Evolutionary conservation across 1,140 invertebrate species (phyloP).

Genomic region (Aplysia californica): DNA sequence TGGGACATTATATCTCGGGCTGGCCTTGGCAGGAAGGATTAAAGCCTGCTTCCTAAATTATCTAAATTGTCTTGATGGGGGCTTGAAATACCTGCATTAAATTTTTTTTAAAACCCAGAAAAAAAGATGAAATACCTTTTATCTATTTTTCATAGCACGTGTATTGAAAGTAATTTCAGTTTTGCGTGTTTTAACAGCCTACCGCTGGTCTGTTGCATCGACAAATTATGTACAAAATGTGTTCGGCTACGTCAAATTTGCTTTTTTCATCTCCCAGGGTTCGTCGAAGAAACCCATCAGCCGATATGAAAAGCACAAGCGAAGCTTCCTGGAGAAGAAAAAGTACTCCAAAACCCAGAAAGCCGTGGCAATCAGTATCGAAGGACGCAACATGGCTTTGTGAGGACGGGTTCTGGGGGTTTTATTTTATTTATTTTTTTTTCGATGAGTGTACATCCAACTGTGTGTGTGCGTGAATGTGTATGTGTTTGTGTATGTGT

Average conservation of each 20-base stretch:
- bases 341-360: slow-evolving; percentile 80
- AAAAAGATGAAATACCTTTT: background rate
- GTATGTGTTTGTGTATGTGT: too few species aligned
- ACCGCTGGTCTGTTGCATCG: background rate
- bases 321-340: slow-evolving; percentile 88
- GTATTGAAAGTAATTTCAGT: background rate
- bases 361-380: slow-evolving; percentile 93
- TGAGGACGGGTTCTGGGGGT: slow-evolving; percentile 59
- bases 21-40: too few species aligned
- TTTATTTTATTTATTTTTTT: background rate
- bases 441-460: slow-evolving; percentile 34
- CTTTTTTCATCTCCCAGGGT: background rate
- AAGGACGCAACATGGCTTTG: slow-evolving; percentile 94
- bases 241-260: background rate
- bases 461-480: too few species aligned
- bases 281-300: slow-evolving; percentile 81
- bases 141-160: background rate
- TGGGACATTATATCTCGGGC: too few species aligned
- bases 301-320: slow-evolving; percentile 91
- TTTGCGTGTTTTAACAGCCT: background rate
- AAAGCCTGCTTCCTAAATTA: too few species aligned
- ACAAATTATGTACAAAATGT: background rate
- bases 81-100: too few species aligned
- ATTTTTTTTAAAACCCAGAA: background rate
- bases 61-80: too few species aligned